phyloP scores from a whole-genome alignment of 2,797 vertebrate genomes.

The Sebastes matsubarae region DNA sequence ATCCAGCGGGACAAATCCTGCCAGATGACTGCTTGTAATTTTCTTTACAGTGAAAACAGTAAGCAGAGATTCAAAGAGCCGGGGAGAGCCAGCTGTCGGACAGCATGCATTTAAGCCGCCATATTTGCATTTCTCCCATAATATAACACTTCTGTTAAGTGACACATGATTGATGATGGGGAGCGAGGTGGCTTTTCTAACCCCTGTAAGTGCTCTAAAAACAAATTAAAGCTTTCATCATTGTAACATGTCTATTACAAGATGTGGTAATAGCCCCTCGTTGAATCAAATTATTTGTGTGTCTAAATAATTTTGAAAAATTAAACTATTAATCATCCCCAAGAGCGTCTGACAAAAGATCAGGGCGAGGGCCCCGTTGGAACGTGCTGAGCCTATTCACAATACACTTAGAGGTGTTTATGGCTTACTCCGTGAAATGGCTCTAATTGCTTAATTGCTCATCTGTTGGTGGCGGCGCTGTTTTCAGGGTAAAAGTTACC shows the following conservation, averaged over 20 bases:
- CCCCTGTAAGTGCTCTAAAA: constrained; percentile 85
- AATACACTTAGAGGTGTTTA: constrained; percentile 80
- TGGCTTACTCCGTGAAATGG: constrained; percentile 80
- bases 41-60: constrained; percentile 76
- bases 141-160: constrained; percentile 80
- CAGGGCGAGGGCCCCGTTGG: constrained; percentile 30
- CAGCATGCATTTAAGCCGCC: constrained; percentile 71
- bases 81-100: constrained; percentile 67
- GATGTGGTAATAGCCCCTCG: constrained; percentile 85
- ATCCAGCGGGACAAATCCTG: constrained; percentile 66
- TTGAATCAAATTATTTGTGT: constrained; percentile 85
- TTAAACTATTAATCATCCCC: constrained; percentile 87
- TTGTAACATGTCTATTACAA: constrained; percentile 83
- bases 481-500: constrained; percentile 61
- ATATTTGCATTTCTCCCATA: constrained; percentile 80
- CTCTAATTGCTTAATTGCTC: constrained; percentile 85
- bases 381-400: constrained; percentile 64
- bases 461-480: constrained; percentile 62
- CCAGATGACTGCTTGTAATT: constrained; percentile 71
- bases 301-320: constrained; percentile 85
- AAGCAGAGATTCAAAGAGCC: constrained; percentile 48
- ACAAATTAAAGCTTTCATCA: constrained; percentile 89
- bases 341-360: constrained; percentile 73
- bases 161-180: constrained; percentile 87
- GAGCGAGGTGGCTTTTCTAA: constrained; percentile 81